Conservation (phyloP, 1,140 invertebrate species). For the Homalodisca vitripennis region DNA sequence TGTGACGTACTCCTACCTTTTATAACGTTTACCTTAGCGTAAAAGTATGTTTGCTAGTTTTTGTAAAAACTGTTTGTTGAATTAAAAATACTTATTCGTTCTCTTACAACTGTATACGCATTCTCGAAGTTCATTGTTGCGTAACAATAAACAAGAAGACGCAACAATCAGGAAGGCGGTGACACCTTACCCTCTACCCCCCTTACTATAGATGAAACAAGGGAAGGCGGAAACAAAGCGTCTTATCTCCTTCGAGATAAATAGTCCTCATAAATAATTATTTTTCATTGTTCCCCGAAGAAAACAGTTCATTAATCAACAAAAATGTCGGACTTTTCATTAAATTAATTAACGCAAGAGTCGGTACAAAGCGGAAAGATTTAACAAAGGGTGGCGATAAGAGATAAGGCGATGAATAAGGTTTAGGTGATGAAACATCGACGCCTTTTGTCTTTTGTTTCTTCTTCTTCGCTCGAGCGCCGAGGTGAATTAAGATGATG, state of each 20-base stretch:
- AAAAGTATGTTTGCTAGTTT: too few species aligned
- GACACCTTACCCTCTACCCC: not conserved
- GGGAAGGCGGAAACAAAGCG: conserved; percentile 1
- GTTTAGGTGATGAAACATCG: not conserved
- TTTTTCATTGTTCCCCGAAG: not conserved
- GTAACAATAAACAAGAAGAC: not conserved
- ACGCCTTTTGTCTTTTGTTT: not conserved
- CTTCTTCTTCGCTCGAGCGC: too few species aligned
- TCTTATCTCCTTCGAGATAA: conserved; percentile 10
- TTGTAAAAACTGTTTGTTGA: too few species aligned
- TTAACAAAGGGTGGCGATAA: too few species aligned
- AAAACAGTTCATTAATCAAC: conserved; percentile 10
- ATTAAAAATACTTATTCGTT: too few species aligned
- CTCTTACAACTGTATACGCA: too few species aligned
- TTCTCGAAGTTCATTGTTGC: not conserved
- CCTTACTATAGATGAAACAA: not conserved
- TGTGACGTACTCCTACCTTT: too few species aligned
- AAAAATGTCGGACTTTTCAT: conserved; percentile 9
- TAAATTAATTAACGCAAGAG: conserved; percentile 7
- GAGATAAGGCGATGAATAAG: not conserved
- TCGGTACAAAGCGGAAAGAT: conserved; percentile 3
- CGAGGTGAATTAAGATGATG: too few species aligned
- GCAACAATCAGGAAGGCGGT: not conserved
- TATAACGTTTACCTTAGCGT: too few species aligned
- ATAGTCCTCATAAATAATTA: conserved; percentile 16